Evolutionary conservation across 1,140 invertebrate genomes (phyloP), one percentile per base, ranked within the genome.

Genomic region (Drosophila ohnishii): DNA sequence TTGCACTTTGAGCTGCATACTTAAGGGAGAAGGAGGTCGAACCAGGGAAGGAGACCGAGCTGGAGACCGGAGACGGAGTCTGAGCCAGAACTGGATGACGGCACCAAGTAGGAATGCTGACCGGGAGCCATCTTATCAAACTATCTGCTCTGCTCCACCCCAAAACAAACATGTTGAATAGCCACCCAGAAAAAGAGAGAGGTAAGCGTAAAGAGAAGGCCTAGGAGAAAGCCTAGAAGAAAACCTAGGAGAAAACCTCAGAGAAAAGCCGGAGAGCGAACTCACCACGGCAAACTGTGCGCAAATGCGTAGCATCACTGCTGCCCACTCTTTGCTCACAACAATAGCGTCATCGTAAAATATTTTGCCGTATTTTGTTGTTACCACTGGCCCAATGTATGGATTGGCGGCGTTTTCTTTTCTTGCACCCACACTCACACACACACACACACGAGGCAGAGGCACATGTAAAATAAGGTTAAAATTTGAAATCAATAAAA

Each of bases 401-500:
- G 59, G 50, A 74, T 56, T 78, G 77, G 62, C 57, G 70, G 61
- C 69, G 74, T 77, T 73, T 79, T 79, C 62, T 72, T 62, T 30
- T 45, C 45, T 50, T 22, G 44, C 59, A 60, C 67, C 55, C 58
- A 61, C 37, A 53, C 40, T 47, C 42, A 64, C 25, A 16, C 47
- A 28, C 32, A 35, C 42, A 44, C 34, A 11, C 19, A 32, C 22
- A 32, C 40, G 25, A 45, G 22, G 1, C 35, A n/a, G 62, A 67
- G 55, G 30, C 66, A 72, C 64, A 76, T 74, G 77, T 87, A 67
- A 84, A 87, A 87, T 88, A 87, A 87, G 84, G 85, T 88, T 88
- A 84, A 89, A 85, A 88, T 84, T 88, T 88, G 80, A 88, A 88
- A 88, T 88, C 84, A 89, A 88, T 88, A 88, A 88, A 88, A 84